Evolutionary conservation across 2,888 invertebrate genomes (phyloP).

Genomic region (Erannis defoliaria): DNA sequence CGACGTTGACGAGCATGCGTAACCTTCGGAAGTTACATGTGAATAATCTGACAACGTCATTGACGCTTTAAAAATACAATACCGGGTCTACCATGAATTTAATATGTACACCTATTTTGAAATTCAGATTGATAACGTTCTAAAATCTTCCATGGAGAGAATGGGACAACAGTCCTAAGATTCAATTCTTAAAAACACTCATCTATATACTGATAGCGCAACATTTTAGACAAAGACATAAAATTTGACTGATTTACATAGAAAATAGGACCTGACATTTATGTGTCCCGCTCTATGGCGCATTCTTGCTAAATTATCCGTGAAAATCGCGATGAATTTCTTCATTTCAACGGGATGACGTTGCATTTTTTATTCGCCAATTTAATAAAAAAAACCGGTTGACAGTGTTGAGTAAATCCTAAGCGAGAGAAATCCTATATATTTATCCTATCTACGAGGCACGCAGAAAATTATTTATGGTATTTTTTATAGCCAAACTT

Average conservation of each 20-base stretch:
- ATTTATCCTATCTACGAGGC: no score
- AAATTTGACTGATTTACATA: constrained; percentile 66
- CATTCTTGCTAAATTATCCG: constrained; percentile 68
- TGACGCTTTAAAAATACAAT: constrained; percentile 47
- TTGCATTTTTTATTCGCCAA: constrained; percentile 37
- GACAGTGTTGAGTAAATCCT: constrained; percentile 25
- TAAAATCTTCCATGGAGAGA: constrained; percentile 61
- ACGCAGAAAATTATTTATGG: constrained; percentile 83
- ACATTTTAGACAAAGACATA: constrained; percentile 53
- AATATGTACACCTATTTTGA: constrained; percentile 62
- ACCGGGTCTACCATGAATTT: constrained; percentile 57
- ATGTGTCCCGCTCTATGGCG: constrained; percentile 58
- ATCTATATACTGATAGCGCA: constrained; percentile 47
- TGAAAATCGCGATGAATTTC: constrained; percentile 57
- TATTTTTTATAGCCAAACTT: constrained; percentile 85
- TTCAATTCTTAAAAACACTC: constrained; percentile 34
- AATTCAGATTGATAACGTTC: constrained; percentile 57
- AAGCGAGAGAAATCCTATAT: constrained; percentile 56
- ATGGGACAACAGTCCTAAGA: constrained; percentile 52
- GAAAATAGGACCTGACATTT: constrained; percentile 57
- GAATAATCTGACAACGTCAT: constrained; percentile 41
- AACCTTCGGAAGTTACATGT: constrained; percentile 37
- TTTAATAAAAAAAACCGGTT: constrained; percentile 19
- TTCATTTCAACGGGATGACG: constrained; percentile 41
- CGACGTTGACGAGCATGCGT: constrained; percentile 10